Conservation (phyloP, 2,113 vertebrate genomes). For the Ameiurus melas region DNA sequence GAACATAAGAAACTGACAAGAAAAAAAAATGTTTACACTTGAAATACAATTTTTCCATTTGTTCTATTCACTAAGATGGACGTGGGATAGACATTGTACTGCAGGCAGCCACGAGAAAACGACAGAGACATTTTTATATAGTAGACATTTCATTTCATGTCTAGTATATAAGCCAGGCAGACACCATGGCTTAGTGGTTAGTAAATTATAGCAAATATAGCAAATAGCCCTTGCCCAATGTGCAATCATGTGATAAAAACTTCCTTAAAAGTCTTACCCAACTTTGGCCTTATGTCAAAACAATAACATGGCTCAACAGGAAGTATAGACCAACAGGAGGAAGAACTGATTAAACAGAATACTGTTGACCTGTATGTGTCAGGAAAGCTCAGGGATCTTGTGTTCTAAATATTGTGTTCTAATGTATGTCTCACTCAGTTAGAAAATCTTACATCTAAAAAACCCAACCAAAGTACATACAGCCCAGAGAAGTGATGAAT, state of each 20-base stretch:
- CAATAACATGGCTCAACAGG: not conserved
- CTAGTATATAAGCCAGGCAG: too few species aligned
- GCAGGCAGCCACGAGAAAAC: not conserved
- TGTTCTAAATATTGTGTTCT: not conserved
- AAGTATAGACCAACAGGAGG: not conserved
- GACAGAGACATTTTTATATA: not conserved
- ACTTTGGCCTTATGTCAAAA: not conserved
- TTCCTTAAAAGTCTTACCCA: not conserved
- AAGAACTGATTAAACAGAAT: not conserved
- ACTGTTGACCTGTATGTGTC: not conserved
- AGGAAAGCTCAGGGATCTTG: not conserved
- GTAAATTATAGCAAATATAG: not conserved
- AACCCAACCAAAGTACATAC: not conserved
- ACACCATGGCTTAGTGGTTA: too few species aligned
- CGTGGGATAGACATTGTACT: not conserved
- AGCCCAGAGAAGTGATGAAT: not conserved
- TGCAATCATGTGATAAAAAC: not conserved
- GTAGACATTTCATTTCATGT: too few species aligned
- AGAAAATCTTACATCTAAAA: not conserved
- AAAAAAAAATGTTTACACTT: not conserved
- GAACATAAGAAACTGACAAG: not conserved
- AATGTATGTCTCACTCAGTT: not conserved
- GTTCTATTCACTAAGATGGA: not conserved
- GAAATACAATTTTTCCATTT: not conserved
- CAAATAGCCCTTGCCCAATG: not conserved